phyloP scores from a whole-genome alignment of 1,140 invertebrate species.

The Drosophila quadrilineata region DNA sequence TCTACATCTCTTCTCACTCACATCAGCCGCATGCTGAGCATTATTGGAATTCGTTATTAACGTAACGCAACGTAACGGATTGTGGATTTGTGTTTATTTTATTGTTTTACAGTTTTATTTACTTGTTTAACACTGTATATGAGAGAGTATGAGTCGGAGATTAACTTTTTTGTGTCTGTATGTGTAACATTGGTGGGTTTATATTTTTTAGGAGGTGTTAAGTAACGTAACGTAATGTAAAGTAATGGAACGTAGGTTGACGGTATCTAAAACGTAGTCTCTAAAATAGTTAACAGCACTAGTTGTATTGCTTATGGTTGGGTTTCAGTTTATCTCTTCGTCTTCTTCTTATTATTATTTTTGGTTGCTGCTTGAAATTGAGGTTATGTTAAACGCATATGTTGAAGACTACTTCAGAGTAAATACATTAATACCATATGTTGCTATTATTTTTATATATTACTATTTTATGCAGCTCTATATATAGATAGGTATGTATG shows the following conservation, averaged over 20 bases:
- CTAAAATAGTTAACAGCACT: constrained; percentile 74
- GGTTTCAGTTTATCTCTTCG: constrained; percentile 34
- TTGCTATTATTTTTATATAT: constrained; percentile 50
- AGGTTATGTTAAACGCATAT: constrained; percentile 58
- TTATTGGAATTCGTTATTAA: background rate
- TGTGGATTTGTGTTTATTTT: constrained; percentile 7
- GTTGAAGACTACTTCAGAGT: constrained; percentile 51
- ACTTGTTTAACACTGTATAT: constrained; percentile 22
- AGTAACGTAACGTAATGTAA: too few relatives aligned
- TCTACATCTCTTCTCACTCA: constrained; percentile 30
- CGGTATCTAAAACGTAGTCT: constrained; percentile 57
- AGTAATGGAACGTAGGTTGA: too few relatives aligned
- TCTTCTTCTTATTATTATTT: constrained; percentile 14
- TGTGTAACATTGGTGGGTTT: constrained; percentile 52
- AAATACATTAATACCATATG: constrained; percentile 75
- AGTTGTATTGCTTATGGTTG: constrained; percentile 66
- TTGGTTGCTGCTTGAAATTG: constrained; percentile 23
- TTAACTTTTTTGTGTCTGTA: constrained; percentile 35
- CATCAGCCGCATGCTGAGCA: constrained; percentile 21
- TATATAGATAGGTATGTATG: constrained; percentile 8
- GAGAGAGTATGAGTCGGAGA: constrained; percentile 16
- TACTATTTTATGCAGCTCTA: constrained; percentile 23
- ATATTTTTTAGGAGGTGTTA: constrained; percentile 47
- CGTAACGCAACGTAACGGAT: too few relatives aligned
- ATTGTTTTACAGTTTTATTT: constrained; percentile 28